These are phyloP conservation scores for Sakesphorus luctuosus DNA, from an alignment of 2,113 vertebrate genomes.

Conservation along the genomic window DNA sequence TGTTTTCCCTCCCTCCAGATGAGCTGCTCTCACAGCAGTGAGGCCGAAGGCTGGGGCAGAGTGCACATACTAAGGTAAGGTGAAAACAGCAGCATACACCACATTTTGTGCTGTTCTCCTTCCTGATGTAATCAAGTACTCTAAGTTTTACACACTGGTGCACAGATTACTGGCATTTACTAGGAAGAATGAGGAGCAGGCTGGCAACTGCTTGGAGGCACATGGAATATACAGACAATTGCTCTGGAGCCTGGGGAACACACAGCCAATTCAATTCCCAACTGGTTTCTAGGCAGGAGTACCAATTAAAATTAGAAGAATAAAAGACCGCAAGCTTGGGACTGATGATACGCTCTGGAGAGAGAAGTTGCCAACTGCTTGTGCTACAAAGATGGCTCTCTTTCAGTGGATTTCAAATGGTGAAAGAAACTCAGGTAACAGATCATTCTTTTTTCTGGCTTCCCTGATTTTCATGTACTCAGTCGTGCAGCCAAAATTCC, in stretches of 20 bases:
- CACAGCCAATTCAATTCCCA: slow-evolving; percentile 60
- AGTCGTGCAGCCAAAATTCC: slow-evolving; percentile 53
- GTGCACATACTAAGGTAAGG: background rate
- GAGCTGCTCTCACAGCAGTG: background rate
- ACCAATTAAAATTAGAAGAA: slow-evolving; percentile 73
- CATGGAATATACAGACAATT: slow-evolving; percentile 30
- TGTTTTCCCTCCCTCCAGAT: background rate
- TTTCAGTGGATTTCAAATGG: slow-evolving; percentile 62
- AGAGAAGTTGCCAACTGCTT: slow-evolving; percentile 62
- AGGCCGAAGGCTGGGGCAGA: background rate
- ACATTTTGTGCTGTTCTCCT: background rate
- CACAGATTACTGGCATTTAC: slow-evolving; percentile 55
- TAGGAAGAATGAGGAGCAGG: slow-evolving; percentile 31
- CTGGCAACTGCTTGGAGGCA: slow-evolving; percentile 52
- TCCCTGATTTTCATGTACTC: slow-evolving; percentile 55
- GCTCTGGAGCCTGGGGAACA: slow-evolving; percentile 30
- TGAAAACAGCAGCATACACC: background rate
- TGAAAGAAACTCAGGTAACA: slow-evolving; percentile 56
- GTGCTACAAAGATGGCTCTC: slow-evolving; percentile 62
- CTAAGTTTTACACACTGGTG: slow-evolving; percentile 38
- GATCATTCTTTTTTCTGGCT: slow-evolving; percentile 65
- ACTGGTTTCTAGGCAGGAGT: slow-evolving; percentile 65
- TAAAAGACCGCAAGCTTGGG: slow-evolving; percentile 41
- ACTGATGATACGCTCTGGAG: slow-evolving; percentile 56
- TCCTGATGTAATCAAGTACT: slow-evolving; percentile 7